Evolutionary conservation across 2,888 invertebrate species (phyloP), one percentile per base, ranked within the genome.

Genomic region (Saturnia pavonia): DNA sequence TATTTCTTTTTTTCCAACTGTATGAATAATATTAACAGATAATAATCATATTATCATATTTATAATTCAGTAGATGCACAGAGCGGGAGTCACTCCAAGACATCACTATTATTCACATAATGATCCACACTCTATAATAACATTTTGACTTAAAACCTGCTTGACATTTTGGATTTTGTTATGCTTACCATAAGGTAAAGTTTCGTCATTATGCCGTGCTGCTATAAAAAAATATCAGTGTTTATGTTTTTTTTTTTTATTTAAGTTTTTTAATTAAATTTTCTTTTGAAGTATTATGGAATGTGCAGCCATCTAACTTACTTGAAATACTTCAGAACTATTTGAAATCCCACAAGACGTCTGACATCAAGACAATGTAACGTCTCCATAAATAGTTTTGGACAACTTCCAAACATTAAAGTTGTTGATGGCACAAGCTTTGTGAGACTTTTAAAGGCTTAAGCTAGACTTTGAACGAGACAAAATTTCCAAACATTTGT

Each of bases 301-400:
- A 69, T 65, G 57, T 60, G 19, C 70, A 71, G 72, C 67, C 67
- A 67, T 40, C 70, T 22, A 63, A 67, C 71, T 66, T 69, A 72
- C 72, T 63, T 68, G 74, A 75, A 76, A 74, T 74, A 69, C 57
- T 76, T 67, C 19, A 73, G 71, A 82, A 78, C 79, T 83, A 79
- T 82, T 84, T 80, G 73, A 76, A 81, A 80, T 78, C 74, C 79
- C 77, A 70, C 81, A 76, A 80, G 79, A 80, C 78, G 77, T 80
- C 80, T 80, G 76, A 72, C 76, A 76, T 74, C 77, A 75, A 85
- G 80, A 80, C 82, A 79, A 80, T 76, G 72, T 82, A 82, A 84
- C 83, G 80, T 82, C 78, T 74, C 82, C 81, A 84, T 88, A 89
- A 86, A 88, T 86, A 88, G 89, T 83, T 82, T 88, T 89, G 89